Conservation (phyloP, 2,888 invertebrate species). For the Latrodectus elegans region DNA sequence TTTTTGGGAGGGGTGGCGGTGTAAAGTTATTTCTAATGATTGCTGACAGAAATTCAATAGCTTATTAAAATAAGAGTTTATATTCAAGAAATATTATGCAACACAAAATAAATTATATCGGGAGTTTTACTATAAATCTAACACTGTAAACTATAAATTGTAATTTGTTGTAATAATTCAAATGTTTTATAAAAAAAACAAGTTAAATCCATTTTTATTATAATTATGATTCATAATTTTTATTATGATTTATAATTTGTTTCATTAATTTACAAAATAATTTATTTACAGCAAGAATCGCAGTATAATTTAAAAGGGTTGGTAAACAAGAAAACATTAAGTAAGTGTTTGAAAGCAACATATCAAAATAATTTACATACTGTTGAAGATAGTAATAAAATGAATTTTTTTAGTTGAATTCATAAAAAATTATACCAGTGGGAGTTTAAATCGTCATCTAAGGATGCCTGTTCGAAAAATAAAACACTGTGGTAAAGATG, state of each 20-base stretch:
- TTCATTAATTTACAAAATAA: constrained; percentile 48
- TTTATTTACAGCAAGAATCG: constrained; percentile 80
- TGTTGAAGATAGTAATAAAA: too few species aligned
- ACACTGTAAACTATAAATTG: too few species aligned
- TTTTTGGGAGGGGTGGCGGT: too few species aligned
- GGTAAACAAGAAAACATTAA: constrained; percentile 75
- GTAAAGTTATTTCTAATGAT: too few species aligned
- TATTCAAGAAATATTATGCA: too few species aligned
- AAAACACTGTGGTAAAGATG: constrained; percentile 58
- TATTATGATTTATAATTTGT: not conserved
- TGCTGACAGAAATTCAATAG: too few species aligned
- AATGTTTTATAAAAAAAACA: not conserved
- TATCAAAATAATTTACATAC: too few species aligned
- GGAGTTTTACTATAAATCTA: too few species aligned
- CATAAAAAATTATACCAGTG: constrained; percentile 77
- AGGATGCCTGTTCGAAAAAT: constrained; percentile 72
- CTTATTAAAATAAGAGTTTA: too few species aligned
- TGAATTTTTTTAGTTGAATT: constrained; percentile 73
- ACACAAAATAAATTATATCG: too few species aligned
- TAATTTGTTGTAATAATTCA: too few species aligned
- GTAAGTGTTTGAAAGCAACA: constrained; percentile 71
- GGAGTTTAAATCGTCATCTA: constrained; percentile 75
- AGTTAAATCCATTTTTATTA: not conserved
- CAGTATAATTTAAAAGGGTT: constrained; percentile 79
- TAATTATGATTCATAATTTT: constrained; percentile 13